Base-by-base conservation (phyloP, 2,113 vertebrate genomes). In the Cichladusa arquata region DNA sequence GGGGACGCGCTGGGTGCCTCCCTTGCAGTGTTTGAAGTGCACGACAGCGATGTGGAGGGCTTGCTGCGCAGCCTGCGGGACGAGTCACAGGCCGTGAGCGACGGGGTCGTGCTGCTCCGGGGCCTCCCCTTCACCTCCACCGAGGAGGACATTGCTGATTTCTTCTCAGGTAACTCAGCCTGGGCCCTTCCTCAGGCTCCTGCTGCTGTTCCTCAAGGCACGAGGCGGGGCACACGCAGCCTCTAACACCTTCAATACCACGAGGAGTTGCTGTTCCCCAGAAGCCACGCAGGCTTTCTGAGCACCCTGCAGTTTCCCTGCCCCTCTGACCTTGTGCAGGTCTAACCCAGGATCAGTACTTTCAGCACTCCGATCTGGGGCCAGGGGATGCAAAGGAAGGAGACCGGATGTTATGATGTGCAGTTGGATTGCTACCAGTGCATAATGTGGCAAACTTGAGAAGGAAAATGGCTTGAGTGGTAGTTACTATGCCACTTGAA, bases 121-220 rank as follows among this genome's bases (percentile, higher is more conserved):
- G 99, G 99, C 24, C 98, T 99, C 64, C 99, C 99, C 1, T 99
- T 98, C 69, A 98, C 93, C 81, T 98, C 97, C 96, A 98, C 96
- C 0, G 97, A 99, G 86, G 97, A 97, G 2, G 99, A 99, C 42
- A 97, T 99, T 5, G 6, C 65, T 2, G 91, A 97, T 19, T 99
- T 99, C 90, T 99, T 99, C 58, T 84, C 98, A 97, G 99, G 99
- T 99, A 72, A 91, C 47, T 54, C 40, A 8, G 24, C 70, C 14
- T 15, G 3, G 4, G 9, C 28, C 11, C 2, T 67, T 42, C 2
- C 5, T 11, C 6, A 5, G 1, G 40, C 5, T 19, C 13, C 12
- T 20, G 38, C 66, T 23, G 5, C 4, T 26, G 2, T 33, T 57
- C 19, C 19, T 28, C 67, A 16, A 7, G 26, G 12, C 20, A 50